Evolutionary conservation across 2,888 invertebrate genomes (phyloP).

Genomic region (Erebia aethiops): DNA sequence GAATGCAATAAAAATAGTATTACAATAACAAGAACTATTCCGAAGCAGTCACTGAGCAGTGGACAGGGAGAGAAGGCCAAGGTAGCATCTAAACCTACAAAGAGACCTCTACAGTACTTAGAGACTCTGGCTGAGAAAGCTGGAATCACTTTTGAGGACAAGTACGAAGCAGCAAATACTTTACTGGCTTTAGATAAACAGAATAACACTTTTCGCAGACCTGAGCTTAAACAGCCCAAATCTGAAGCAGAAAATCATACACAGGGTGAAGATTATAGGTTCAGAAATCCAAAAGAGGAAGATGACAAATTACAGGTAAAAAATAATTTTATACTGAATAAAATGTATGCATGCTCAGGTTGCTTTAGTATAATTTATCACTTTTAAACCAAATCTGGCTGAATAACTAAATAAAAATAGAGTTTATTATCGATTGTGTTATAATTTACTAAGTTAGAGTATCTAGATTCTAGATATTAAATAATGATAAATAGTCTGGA

Average conservation of each 20-base stretch:
- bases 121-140: conserved; percentile 89
- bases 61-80: conserved; percentile 64
- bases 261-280: conserved; percentile 69
- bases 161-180: conserved; percentile 87
- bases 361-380: too few relatives aligned
- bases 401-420: too few relatives aligned
- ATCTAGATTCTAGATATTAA: too few relatives aligned
- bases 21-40: conserved; percentile 72
- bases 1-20: conserved; percentile 79
- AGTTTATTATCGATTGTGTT: too few relatives aligned
- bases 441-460: too few relatives aligned
- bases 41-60: conserved; percentile 65
- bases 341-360: too few relatives aligned
- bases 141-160: conserved; percentile 88
- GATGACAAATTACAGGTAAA: conserved; percentile 75
- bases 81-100: conserved; percentile 57
- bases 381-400: too few relatives aligned
- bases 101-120: conserved; percentile 84
- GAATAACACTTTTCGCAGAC: conserved; percentile 73
- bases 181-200: conserved; percentile 86
- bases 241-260: conserved; percentile 65
- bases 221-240: conserved; percentile 72
- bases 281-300: conserved; percentile 73
- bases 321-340: neutral
- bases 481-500: too few relatives aligned